Evolutionary conservation across 2,113 vertebrate genomes (phyloP), one percentile per base, ranked within the genome.

Genomic region (Falco punctatus): DNA sequence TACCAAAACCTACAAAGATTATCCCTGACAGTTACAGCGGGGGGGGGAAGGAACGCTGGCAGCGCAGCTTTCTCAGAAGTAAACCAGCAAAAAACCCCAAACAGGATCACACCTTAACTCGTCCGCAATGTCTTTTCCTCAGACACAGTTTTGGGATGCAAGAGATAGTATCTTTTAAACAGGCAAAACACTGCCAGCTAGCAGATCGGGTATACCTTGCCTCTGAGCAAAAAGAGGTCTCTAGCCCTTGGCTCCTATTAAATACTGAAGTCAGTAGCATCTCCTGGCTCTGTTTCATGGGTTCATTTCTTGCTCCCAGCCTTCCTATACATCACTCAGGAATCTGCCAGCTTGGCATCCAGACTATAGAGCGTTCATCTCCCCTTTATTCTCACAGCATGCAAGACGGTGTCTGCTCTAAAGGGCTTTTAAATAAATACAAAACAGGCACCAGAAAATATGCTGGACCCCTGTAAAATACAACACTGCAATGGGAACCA

Each of bases 291-390:
- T 46, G 35, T 35, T 94, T 85, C 78, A 69, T 4, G 46, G 30
- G 40, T 40, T 96, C 33, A 40, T 52, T 87, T 74, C 91, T 91
- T 32, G 9, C 93, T 94, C 62, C 58, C 62, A 57, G 71, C n/a
- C 64, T 57, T 88, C 64, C 80, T 66, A 54, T n/a, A 42, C 92
- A 87, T 71, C 89, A 88, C 48, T 42, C 71, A 85, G 90, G 84
- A 85, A 75, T 61, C 73, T 94, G 94, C 87, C 94, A 97, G 73
- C 74, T 94, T 94, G 87, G 87, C 93, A 96, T 44, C 40, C 65
- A 70, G 48, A 73, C n/a, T 86, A 71, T 26, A 2, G 61, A 71
- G 40, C 3, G 24, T 32, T 88, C 69, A 32, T 42, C 81, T 70
- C 54, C 40, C 44, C 81, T 81, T 70, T 22, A 86, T 15, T 78